Conservation (phyloP, 2,113 vertebrate genomes). For the Myiozetetes cayanensis region DNA sequence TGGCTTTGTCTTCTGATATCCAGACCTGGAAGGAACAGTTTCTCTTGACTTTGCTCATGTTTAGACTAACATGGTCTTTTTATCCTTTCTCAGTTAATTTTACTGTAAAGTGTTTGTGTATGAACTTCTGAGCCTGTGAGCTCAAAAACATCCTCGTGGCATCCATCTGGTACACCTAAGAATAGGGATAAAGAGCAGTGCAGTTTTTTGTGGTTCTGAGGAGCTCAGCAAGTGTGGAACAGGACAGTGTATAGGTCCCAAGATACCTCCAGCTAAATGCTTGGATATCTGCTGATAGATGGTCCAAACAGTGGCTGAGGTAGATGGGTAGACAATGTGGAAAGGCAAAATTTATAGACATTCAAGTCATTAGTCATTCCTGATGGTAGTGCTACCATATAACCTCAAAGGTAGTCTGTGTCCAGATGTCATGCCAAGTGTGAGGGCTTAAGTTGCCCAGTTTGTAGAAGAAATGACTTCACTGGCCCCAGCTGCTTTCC, state of each 20-base stretch:
- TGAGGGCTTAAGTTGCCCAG: neutral
- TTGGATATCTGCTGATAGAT: neutral
- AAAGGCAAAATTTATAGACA: neutral
- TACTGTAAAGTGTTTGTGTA: neutral
- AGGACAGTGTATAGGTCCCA: neutral
- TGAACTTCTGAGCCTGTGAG: neutral
- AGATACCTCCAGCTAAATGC: neutral
- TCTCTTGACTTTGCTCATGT: neutral
- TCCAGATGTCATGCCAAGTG: neutral
- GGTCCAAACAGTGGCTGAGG: neutral
- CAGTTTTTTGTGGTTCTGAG: neutral
- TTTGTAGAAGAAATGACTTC: neutral
- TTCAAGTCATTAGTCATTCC: neutral
- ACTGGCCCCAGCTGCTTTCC: neutral
- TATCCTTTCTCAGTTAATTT: neutral
- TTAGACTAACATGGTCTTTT: neutral
- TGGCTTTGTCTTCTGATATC: neutral
- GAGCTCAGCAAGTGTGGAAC: neutral
- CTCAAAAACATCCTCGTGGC: neutral
- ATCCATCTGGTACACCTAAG: neutral
- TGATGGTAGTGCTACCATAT: neutral
- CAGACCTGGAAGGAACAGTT: neutral
- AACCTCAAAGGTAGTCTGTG: neutral
- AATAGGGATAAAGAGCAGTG: neutral
- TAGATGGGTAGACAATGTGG: neutral